Evolutionary conservation across 2,797 vertebrate genomes (phyloP), one percentile per base, ranked within the genome.

Genomic region (Holocentrus rufus): DNA sequence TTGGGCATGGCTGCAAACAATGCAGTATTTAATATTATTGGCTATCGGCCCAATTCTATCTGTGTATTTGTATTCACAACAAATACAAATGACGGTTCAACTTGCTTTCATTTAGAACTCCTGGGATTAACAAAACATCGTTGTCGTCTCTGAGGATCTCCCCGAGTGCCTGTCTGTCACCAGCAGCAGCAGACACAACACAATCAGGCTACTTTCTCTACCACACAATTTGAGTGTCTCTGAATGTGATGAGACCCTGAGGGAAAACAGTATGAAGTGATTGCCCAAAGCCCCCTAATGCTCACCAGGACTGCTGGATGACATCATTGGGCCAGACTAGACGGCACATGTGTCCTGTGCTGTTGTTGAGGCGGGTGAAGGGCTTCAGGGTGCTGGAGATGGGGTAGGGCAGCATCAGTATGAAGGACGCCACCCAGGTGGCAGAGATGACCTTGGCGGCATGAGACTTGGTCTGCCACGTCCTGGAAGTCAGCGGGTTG

Each of bases 401-500:
- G 2, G 97, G 96, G 82, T 99, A 99, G 0, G 98, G 97, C 39
- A 96, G 92, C 98, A 99, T 99, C 82, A 99, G 94, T 18, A 95
- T 81, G 22, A 97, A 95, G 72, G 97, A 98, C 1, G 93, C 91
- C 76, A 95, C 92, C 98, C 98, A 99, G 52, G 97, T 99, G 13
- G 93, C 93, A 0, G 94, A 93, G 83, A 98, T 99, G 87, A 99
- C 98, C 87, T 95, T 98, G 85, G 94, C 81, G 0, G 98, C 98
- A 0, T 99, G 98, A 1, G 97, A 97, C 81, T 98, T 99, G 4
- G 98, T 99, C 92, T 99, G 98, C 98, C 98, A 99, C 34, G 94
- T 90, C n/a, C 97, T 92, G 52, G 98, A 99, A 72, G 95, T 95
- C 52, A 99, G 84, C 0, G 98, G 98, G 89, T 97, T 98, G 92